Base-by-base conservation (phyloP, 2,888 invertebrate genomes). In the Sepioteuthis lessoniana region DNA sequence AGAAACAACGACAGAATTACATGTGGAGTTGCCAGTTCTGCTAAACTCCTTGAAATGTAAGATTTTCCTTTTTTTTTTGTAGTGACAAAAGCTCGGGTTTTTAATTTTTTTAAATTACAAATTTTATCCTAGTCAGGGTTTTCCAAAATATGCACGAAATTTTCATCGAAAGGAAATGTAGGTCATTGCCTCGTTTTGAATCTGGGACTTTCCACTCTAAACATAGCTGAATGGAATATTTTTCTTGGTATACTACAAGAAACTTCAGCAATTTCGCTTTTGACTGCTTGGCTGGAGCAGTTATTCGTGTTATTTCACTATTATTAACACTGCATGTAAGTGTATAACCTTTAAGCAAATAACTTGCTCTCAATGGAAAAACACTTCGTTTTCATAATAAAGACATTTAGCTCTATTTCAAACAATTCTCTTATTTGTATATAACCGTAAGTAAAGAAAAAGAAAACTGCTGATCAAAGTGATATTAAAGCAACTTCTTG, bases 11-110 rank as follows among this genome's bases (percentile, higher is more conserved):
- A 47, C 91, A 42, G 91, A 47, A n/a, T 92, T 3, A 92, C 91
- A n/a, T 92, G 91, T 47, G 91, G 91, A 46, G 91, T 92, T 19
- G 91, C 91, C 16, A 92, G 91, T 42, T 92, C 91, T 19, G 91
- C n/a, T n/a, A 92, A 92, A 42, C 47, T 92, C 3, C 42, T 92
- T 19, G 91, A 92, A 92, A 92, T 92, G 91, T 92, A 92, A 92
- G 91, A 7, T 46, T 92, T 31, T 1, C 4, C 1, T 91, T 37
- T 10, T 16, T 16, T 25, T 37, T 38, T 0, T 37, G n/a, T 91
- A 7, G 25, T 1, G 37, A 90, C 2, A 25, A 91, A 91, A 28
- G 8, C 0, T 37, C 42, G 5, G 28, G 13, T n/a, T n/a, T n/a
- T n/a, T n/a, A n/a, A n/a, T 28, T 91, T 90, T 38, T 38, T 37